Evolutionary conservation across 2,888 invertebrate genomes (phyloP).

Genomic region (Lottia scabra): DNA sequence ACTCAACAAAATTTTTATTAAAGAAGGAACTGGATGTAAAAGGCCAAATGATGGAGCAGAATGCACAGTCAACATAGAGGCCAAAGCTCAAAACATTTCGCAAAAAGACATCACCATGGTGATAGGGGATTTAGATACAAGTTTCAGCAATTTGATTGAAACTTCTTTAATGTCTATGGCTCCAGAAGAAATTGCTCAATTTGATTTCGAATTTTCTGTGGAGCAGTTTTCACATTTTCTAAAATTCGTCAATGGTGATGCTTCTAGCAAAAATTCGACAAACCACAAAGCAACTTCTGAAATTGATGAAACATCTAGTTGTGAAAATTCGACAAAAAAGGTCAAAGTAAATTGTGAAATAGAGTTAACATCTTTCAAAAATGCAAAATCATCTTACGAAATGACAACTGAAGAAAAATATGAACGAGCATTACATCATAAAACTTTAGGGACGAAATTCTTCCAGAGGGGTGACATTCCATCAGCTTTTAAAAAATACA

Average conservation of each 20-base stretch:
- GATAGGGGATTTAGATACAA: conserved; percentile 58
- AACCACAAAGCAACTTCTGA: no score
- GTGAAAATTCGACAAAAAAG: no score
- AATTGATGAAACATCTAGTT: no score
- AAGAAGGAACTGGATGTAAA: conserved; percentile 13
- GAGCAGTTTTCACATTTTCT: no score
- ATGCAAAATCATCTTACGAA: conserved; percentile 31
- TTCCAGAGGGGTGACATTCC: conserved; percentile 75
- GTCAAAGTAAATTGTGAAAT: not conserved
- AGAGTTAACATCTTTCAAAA: conserved; percentile 23
- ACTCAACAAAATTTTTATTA: not conserved
- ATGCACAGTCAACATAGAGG: conserved; percentile 3
- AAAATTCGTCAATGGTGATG: no score
- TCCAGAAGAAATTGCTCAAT: conserved; percentile 37
- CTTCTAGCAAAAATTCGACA: no score
- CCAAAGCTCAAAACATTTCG: conserved; percentile 16
- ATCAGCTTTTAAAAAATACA: conserved; percentile 82
- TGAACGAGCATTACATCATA: conserved; percentile 38
- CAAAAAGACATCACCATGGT: conserved; percentile 19
- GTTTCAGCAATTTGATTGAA: conserved; percentile 55
- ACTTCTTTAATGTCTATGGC: conserved; percentile 52
- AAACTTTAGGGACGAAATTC: conserved; percentile 73
- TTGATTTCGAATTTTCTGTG: not conserved
- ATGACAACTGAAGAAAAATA: conserved; percentile 36
- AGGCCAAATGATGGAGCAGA: conserved; percentile 21